A percentile compares a stretch with the other conserved stretches of the same genome.
phyloP scores from a whole-genome alignment of 2,888 invertebrate species.

The Stenolophus ochropezus region DNA sequence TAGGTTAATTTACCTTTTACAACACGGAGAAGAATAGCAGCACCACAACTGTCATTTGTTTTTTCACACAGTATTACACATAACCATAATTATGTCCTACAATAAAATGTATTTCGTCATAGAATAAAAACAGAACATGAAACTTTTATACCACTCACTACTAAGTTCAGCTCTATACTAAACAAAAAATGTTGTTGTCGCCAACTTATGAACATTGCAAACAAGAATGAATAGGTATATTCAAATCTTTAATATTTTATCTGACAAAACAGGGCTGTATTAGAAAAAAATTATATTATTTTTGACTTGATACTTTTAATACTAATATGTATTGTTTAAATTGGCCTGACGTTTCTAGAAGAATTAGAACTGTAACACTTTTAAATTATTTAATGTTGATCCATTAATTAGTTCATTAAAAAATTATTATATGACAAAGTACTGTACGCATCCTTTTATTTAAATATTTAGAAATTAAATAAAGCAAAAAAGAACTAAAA shows the following conservation, averaged over 20 bases:
- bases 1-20: neutral
- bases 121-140: neutral
- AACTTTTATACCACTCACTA: neutral
- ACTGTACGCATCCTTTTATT: too few relatives aligned
- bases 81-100: neutral
- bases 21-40: neutral
- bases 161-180: neutral
- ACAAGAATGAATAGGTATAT: neutral
- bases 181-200: neutral
- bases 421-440: too few relatives aligned
- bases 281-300: too few relatives aligned
- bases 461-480: too few relatives aligned
- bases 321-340: too few relatives aligned
- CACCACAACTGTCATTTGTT: neutral
- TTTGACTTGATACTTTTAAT: too few relatives aligned
- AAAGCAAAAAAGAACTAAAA: too few relatives aligned
- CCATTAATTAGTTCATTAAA: too few relatives aligned
- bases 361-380: too few relatives aligned
- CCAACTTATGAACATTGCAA: neutral
- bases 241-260: neutral
- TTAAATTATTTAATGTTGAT: too few relatives aligned
- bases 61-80: neutral
- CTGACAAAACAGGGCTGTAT: neutral
- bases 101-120: neutral
- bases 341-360: too few relatives aligned